phyloP scores from a whole-genome alignment of 2,797 vertebrate species.

The Danio jaintianensis region DNA sequence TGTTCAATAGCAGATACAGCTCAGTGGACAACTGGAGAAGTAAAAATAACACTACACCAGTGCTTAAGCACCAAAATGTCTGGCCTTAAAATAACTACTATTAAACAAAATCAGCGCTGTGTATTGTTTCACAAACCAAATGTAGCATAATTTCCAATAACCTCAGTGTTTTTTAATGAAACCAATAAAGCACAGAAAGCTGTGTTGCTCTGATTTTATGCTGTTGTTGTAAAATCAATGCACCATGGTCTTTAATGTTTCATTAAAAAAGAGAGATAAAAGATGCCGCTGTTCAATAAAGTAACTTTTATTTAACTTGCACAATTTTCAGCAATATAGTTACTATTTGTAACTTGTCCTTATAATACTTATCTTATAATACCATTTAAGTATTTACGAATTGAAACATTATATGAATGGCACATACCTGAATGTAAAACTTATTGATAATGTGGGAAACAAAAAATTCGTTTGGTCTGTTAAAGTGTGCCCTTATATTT shows the following conservation, averaged over 20 bases:
- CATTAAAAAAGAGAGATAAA: not conserved
- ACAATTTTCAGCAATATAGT: too few relatives aligned
- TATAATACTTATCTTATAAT: too few relatives aligned
- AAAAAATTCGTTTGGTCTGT: not conserved
- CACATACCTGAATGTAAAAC: not conserved
- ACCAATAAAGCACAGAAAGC: not conserved
- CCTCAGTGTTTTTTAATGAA: not conserved
- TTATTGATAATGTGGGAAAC: not conserved
- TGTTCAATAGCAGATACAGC: conserved; percentile 45
- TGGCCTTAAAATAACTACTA: conserved; percentile 49
- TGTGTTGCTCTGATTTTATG: not conserved
- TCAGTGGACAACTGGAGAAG: conserved; percentile 73
- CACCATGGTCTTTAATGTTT: not conserved
- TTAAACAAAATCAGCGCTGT: conserved; percentile 19
- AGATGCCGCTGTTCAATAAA: not conserved
- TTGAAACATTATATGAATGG: not conserved
- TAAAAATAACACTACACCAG: conserved; percentile 73
- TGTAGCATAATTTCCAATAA: not conserved
- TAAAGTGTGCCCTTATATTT: too few relatives aligned
- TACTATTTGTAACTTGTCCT: too few relatives aligned
- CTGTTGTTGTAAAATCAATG: not conserved
- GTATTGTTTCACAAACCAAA: conserved; percentile 23
- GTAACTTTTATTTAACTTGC: not conserved
- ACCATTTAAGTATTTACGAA: not conserved
- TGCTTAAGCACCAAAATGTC: conserved; percentile 60